Evolutionary conservation across 2,888 invertebrate genomes (phyloP), one percentile per base, ranked within the genome.

Genomic region (Ceraclea dissimilis): DNA sequence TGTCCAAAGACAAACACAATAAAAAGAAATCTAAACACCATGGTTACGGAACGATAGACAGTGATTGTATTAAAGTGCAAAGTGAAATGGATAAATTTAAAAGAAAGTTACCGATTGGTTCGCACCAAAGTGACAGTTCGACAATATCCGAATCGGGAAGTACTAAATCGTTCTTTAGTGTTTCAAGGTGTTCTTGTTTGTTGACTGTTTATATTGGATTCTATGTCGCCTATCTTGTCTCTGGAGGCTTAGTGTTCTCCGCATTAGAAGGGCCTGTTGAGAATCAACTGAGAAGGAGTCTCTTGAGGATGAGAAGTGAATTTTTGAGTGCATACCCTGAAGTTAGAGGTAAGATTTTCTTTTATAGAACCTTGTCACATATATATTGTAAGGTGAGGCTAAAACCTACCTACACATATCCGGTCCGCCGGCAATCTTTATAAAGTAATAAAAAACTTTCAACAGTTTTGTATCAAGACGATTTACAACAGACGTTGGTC

Each of bases 171-270:
- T 65, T 80, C 51, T 75, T 81, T 59, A 81, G 82, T 1, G 70
- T 80, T 54, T 72, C 79, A 46, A 73, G 79, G 62, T 79, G 79
- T 62, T 75, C 79, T 0, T 76, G 74, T 52, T 69, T 83, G 31
- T 71, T 84, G 60, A 60, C 72, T 8, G 66, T 79, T 19, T 86
- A 79, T 65, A 65, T 83, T 2, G 52, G 80, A 2, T 79, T 84
- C 63, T 86, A 86, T 67, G 61, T 79, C 4, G 68, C 76, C 46
- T 89, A 83, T 69, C 69, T 89, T 66, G 72, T 80, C 18, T 71
- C 82, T 54, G 89, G 89, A 1, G 85, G 85, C 0, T 64, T 82
- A 58, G 78, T 86, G 51, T 89, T 89, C 68, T 79, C 81, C 34
- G 72, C 79, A 13, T 69, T 88, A 60, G 90, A 90, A 69, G 74